These are phyloP conservation scores for Drosophila mettleri DNA, from an alignment of 2,888 invertebrate genomes.

Conservation along the genomic window DNA sequence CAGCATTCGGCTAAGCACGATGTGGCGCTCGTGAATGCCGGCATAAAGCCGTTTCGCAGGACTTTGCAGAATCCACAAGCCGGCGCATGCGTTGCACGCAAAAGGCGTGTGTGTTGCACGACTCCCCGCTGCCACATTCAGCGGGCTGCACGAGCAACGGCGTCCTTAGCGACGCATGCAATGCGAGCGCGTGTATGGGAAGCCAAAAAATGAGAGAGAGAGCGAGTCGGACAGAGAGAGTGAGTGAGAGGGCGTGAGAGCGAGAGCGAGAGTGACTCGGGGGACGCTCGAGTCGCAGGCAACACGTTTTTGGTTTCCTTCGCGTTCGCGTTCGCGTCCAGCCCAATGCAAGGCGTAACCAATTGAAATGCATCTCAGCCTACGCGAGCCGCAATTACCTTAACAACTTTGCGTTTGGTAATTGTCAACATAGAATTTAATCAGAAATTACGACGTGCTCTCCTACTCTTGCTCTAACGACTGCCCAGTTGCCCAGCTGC, in stretches of 20 bases:
- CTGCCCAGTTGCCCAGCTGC: conserved; percentile 19
- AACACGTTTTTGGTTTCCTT: conserved; percentile 18
- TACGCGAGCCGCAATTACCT: conserved; percentile 69
- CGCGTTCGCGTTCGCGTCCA: conserved; percentile 1
- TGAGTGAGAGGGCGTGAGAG: neutral
- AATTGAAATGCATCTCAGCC: conserved; percentile 74
- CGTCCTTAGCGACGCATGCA: conserved; percentile 32
- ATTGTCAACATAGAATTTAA: conserved; percentile 73
- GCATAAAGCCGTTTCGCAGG: conserved; percentile 34
- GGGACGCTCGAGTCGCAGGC: conserved; percentile 7
- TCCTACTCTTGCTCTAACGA: neutral
- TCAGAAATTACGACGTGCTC: conserved; percentile 69
- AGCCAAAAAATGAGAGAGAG: neutral
- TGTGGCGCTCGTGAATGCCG: conserved; percentile 50
- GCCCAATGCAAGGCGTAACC: conserved; percentile 35
- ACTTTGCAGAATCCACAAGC: conserved; percentile 69
- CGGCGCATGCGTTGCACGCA: conserved; percentile 65
- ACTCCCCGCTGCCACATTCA: conserved; percentile 42
- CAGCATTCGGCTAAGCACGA: conserved; percentile 52
- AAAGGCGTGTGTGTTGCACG: conserved; percentile 48
- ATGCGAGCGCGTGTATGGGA: neutral
- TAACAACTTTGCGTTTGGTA: conserved; percentile 68
- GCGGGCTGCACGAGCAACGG: conserved; percentile 56
- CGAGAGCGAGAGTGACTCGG: neutral
- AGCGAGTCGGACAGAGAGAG: no score